These are phyloP conservation scores for Megaceryle torquata DNA, from an alignment of 2,113 vertebrate species.

Conservation along the genomic window DNA sequence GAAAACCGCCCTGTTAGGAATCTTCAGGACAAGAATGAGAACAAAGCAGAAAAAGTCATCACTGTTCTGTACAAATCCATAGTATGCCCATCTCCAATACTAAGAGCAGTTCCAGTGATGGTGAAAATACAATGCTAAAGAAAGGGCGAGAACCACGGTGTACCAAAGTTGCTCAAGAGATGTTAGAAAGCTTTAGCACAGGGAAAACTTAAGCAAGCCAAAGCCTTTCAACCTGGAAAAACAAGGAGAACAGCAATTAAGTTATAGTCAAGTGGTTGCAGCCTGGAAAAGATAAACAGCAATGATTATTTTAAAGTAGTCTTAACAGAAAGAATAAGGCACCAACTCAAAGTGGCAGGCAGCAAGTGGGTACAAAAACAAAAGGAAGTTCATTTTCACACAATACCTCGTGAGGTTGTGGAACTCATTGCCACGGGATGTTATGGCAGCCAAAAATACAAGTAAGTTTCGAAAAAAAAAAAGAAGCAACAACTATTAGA, in stretches of 20 bases:
- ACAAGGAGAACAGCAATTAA: background rate
- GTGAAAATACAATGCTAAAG: background rate
- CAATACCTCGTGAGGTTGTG: constrained; percentile 57
- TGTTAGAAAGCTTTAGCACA: background rate
- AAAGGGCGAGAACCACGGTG: background rate
- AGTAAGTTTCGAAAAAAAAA: constrained; percentile 18
- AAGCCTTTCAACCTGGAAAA: background rate
- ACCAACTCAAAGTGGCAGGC: constrained; percentile 47
- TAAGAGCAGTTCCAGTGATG: background rate
- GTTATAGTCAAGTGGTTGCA: constrained; percentile 14
- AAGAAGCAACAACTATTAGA: background rate
- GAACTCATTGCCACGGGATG: constrained; percentile 55
- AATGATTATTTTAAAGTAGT: constrained; percentile 37
- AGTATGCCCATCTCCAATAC: background rate
- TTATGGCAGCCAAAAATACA: constrained; percentile 57
- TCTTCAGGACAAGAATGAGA: background rate
- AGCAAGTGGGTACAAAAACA: background rate
- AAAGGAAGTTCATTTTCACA: constrained; percentile 57
- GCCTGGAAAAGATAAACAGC: constrained; percentile 25
- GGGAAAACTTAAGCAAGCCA: background rate
- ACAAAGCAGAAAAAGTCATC: background rate
- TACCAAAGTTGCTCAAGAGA: background rate
- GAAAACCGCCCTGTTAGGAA: background rate
- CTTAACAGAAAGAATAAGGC: constrained; percentile 34
- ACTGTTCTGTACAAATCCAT: background rate